Conservation (phyloP, 2,113 vertebrate species). For the Sylvia atricapilla region DNA sequence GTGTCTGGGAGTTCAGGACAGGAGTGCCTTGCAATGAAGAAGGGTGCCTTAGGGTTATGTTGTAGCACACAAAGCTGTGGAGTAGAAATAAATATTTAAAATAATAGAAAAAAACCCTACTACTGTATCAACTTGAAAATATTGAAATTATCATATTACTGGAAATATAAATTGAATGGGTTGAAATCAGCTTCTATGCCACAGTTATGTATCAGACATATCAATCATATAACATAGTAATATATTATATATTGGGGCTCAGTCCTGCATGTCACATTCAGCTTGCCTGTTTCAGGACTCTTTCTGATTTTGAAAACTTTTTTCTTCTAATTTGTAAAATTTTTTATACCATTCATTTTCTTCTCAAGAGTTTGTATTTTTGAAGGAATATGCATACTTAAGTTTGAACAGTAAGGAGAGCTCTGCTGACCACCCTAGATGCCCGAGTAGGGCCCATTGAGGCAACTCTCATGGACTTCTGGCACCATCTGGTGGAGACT, state of each 20-base stretch:
- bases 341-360: not conserved
- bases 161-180: not conserved
- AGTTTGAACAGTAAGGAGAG: not conserved
- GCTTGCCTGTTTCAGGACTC: not conserved
- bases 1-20: not conserved
- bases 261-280: not conserved
- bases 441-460: fast-evolving
- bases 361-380: not conserved
- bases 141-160: not conserved
- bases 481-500: slow-evolving; percentile 1
- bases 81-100: not conserved
- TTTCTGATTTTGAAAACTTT: not conserved
- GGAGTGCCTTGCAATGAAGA: not conserved
- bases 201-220: not conserved
- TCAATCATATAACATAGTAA: not conserved
- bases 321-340: not conserved
- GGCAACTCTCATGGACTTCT: not conserved
- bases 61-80: not conserved
- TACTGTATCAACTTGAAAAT: not conserved
- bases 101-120: fast-evolving
- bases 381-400: not conserved
- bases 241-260: not conserved
- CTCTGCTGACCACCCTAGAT: fast-evolving
- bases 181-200: not conserved
- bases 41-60: not conserved